Evolutionary conservation across 2,113 vertebrate genomes (phyloP), one percentile per base, ranked within the genome.

Genomic region (Chaenogobius annularis): DNA sequence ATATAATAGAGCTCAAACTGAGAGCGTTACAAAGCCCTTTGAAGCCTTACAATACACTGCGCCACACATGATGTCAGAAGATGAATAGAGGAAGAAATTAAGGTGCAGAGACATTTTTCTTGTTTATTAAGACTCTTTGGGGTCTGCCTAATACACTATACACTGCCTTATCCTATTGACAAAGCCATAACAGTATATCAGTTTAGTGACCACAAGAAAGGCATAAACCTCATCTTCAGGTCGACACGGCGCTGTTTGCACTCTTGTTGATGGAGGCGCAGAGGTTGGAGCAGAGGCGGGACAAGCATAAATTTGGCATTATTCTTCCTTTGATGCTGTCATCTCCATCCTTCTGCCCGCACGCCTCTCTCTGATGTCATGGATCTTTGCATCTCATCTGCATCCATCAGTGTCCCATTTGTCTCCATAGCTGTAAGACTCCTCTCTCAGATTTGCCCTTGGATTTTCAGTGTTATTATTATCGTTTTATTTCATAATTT

Each of bases 311-410:
- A 87, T 87, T 73, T 78, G 43, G 74, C 78, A 84, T 90, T 72
- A 81, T 69, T 89, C 87, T 83, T 85, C 77, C 84, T 80, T 85
- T 80, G 70, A 85, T 87, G 85, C 85, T 70, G 68, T 79, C 79
- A 66, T 78, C 80, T 65, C 78, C 73, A 56, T 84, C 69, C 64
- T 72, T 47, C 12, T 63, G 3, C 56, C 64, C 62, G 79, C 76
- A 15, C 72, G 55, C 50, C 82, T 63, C 77, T 52, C 77, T 78
- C 83, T 91, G 84, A 87, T 89, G 88, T 88, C 88, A 90, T 85
- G 76, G 67, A 66, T 80, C 74, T 85, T 80, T 88, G 84, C 85
- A 87, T 88, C 87, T 84, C 84, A 89, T 90, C 85, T 89, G 83
- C 88, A 91, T 85, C 83, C 83, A 68, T 78, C 75, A 73, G 58